Conservation (phyloP, 92 coral and sea anemone species). For the Umimayanthus kanabou region DNA sequence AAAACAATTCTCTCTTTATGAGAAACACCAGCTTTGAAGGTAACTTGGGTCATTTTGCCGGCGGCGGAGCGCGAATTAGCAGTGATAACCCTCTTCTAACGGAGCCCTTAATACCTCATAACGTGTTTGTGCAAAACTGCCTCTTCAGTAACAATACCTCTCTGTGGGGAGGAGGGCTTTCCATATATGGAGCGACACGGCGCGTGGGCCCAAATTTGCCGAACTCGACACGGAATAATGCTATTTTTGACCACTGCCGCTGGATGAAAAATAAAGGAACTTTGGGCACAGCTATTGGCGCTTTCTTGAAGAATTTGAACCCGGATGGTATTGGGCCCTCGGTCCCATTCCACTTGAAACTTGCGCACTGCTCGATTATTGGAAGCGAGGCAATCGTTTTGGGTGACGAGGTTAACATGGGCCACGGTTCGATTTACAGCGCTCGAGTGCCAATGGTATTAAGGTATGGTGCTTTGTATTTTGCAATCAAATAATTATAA, state of each 20-base stretch:
- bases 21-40: conserved; percentile 55
- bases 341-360: conserved; percentile 33
- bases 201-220: conserved; percentile 16
- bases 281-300: conserved; percentile 37
- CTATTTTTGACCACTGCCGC: conserved; percentile 12
- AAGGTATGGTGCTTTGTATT: no score
- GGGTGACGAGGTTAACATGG: background rate
- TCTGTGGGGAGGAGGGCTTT: conserved; percentile 30
- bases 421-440: no score
- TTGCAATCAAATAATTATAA: no score
- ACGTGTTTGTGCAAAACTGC: conserved; percentile 20
- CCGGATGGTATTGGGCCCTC: conserved; percentile 39
- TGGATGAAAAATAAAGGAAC: conserved; percentile 37
- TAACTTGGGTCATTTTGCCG: conserved; percentile 66
- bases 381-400: conserved; percentile 20
- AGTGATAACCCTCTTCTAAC: conserved; percentile 28
- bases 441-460: no score
- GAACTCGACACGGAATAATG: conserved; percentile 9
- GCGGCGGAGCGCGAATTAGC: conserved; percentile 73
- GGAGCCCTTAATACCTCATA: conserved; percentile 41
- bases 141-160: conserved; percentile 27
- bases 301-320: conserved; percentile 24
- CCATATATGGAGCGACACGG: conserved; percentile 37
- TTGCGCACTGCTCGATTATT: conserved; percentile 31
- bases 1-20: conserved; percentile 64